These are phyloP conservation scores for Xiphophorus couchianus DNA, from an alignment of 2,113 vertebrate species.

Conservation along the genomic window DNA sequence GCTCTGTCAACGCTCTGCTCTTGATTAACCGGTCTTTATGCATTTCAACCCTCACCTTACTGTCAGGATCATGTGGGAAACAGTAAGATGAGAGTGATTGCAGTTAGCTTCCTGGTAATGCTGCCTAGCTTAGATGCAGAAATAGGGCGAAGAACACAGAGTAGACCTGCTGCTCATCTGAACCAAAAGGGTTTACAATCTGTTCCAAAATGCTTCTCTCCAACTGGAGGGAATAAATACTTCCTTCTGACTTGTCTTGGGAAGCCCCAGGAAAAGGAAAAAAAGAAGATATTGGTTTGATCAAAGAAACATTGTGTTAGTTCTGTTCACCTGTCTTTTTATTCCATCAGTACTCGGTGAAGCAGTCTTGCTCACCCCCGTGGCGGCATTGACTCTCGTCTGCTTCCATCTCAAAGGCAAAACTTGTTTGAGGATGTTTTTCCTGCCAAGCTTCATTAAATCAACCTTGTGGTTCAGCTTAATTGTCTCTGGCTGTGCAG, in stretches of 20 bases:
- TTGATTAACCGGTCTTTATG: no score
- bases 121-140: no score
- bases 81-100: no score
- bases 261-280: not conserved
- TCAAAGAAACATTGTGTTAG: not conserved
- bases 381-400: conserved; percentile 23
- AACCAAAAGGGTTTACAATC: no score
- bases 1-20: no score
- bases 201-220: no score
- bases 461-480: conserved; percentile 66
- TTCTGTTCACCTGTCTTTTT: not conserved
- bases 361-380: conserved; percentile 29
- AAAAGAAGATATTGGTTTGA: not conserved
- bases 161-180: no score
- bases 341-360: not conserved
- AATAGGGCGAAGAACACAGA: no score
- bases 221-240: not conserved
- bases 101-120: no score
- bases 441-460: conserved; percentile 71
- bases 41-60: no score
- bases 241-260: not conserved
- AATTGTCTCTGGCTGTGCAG: conserved; percentile 65
- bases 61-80: no score
- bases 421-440: conserved; percentile 60
- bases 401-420: conserved; percentile 30